phyloP scores from a whole-genome alignment of 2,888 invertebrate genomes.

The Ichneumon xanthorius region DNA sequence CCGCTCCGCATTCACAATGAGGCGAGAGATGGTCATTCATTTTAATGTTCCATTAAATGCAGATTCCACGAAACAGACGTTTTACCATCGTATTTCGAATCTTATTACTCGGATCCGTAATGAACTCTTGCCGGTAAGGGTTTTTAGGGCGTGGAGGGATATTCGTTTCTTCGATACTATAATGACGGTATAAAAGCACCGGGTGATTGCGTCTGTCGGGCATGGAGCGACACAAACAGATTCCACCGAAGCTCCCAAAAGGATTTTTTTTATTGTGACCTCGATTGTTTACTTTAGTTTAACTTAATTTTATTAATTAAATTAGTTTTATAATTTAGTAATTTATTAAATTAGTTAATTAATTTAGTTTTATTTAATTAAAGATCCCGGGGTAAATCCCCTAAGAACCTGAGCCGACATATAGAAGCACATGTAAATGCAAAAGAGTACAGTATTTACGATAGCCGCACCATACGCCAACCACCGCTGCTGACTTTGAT shows the following conservation, averaged over 20 bases:
- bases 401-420: no score
- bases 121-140: constrained; percentile 76
- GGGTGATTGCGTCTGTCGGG: constrained; percentile 3
- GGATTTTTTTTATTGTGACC: not conserved
- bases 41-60: constrained; percentile 84
- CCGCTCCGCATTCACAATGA: constrained; percentile 82
- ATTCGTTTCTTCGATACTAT: constrained; percentile 46
- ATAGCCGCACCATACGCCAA: no score
- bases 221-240: not conserved
- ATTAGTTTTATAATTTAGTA: no score
- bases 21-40: constrained; percentile 82
- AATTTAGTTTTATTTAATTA: no score
- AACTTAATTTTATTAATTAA: no score
- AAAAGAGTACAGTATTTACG: no score
- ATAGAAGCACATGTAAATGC: no score
- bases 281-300: not conserved
- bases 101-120: constrained; percentile 81
- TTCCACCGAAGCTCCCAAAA: not conserved
- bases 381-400: no score
- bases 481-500: no score
- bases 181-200: not conserved
- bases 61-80: constrained; percentile 82
- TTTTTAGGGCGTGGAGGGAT: not conserved
- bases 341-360: no score
- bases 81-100: constrained; percentile 81